These are phyloP conservation scores for Pterois miles DNA, from an alignment of 2,797 vertebrate species.

Conservation along the genomic window DNA sequence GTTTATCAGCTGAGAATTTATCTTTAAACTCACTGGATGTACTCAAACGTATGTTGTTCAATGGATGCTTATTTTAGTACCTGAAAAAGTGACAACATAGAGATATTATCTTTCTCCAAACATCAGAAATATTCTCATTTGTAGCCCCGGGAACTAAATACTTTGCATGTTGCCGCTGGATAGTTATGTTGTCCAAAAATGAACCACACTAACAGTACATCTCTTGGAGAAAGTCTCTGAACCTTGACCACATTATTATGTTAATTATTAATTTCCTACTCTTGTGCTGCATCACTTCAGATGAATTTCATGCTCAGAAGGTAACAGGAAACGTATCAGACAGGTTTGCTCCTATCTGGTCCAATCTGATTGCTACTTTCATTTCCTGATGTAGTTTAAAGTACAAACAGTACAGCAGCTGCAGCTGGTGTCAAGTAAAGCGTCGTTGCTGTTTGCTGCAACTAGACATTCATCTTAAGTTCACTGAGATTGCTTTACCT, in stretches of 20 bases:
- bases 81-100: background rate
- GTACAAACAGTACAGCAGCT: conserved; percentile 17
- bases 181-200: background rate
- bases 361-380: conserved; percentile 48
- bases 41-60: background rate
- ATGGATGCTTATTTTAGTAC: background rate
- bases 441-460: background rate
- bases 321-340: conserved; percentile 44
- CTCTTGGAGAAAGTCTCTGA: background rate
- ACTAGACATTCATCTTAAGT: background rate
- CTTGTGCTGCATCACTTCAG: background rate
- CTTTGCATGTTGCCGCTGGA: conserved; percentile 24
- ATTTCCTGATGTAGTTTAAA: conserved; percentile 57
- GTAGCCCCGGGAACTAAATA: background rate
- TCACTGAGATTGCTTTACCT: background rate
- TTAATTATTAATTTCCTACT: conserved; percentile 7
- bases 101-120: background rate
- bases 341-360: conserved; percentile 15
- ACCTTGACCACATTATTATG: background rate
- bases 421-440: conserved; percentile 15
- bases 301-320: background rate
- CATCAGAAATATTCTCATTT: conserved; percentile 6
- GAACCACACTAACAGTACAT: background rate
- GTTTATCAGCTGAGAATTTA: background rate
- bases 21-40: background rate